A percentile compares a stretch with the other conserved stretches of the same genome.
Conservation (phyloP, 2,888 invertebrate species). For the Heliconius hortense region DNA sequence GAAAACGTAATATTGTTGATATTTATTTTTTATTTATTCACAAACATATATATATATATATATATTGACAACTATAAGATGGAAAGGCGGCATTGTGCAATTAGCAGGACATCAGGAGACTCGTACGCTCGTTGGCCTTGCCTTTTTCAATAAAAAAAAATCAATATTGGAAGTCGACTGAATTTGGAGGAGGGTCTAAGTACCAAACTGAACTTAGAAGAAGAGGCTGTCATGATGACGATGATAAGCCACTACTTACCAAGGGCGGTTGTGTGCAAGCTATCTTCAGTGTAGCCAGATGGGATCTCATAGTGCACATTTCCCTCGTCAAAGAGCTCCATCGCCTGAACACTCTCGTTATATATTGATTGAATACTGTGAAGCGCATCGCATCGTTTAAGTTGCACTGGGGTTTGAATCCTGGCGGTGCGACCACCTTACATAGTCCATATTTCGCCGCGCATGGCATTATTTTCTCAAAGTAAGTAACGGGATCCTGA, state of each 20-base stretch:
- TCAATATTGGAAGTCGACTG: no score
- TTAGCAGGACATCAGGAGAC: no score
- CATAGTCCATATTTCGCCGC: conserved; percentile 93
- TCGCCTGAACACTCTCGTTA: conserved; percentile 91
- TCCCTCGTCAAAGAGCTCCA: conserved; percentile 95
- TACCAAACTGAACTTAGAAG: no score
- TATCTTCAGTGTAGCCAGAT: conserved; percentile 89
- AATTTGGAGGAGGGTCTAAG: no score
- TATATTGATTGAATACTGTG: conserved; percentile 93
- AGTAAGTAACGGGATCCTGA: conserved; percentile 91
- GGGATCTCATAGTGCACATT: conserved; percentile 91
- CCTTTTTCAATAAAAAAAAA: no score
- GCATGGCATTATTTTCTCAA: conserved; percentile 88
- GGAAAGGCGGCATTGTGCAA: neutral
- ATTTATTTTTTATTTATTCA: no score
- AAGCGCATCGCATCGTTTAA: conserved; percentile 93
- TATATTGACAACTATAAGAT: neutral
- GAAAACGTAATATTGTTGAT: no score
- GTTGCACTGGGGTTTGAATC: conserved; percentile 88
- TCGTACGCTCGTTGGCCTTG: no score
- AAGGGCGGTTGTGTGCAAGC: conserved; percentile 88
- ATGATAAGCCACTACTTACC: conserved; percentile 75
- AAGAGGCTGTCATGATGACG: no score
- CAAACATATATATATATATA: no score
- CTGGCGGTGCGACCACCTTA: conserved; percentile 90